Base-by-base conservation (phyloP, 2,888 invertebrate genomes). In the Stenolophus ochropezus region DNA sequence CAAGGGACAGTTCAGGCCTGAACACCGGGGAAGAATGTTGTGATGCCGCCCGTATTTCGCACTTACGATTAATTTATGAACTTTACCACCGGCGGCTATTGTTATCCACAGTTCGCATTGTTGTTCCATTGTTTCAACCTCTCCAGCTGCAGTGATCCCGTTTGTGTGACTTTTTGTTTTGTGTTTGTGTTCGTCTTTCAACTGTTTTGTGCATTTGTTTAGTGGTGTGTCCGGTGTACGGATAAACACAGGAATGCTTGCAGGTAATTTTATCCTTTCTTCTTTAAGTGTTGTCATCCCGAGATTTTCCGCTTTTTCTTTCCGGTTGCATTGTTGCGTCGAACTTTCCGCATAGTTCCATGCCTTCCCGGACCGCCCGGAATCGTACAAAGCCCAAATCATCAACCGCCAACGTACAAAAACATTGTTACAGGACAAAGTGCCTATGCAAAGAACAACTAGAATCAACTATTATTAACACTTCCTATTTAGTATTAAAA, bases 1-100 rank as follows among this genome's bases (percentile, higher is more conserved):
- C 88, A 88, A 87, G 88, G 88, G 88, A 88, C 89, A 89, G 89
- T 89, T 87, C 88, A 89, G 89, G 89, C 87, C 87, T 87, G 87
- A 88, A 88, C 87, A 86, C 86, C 88, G 88, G 87, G 87, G 87
- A 87, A 88, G 88, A 86, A 89, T 88, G 89, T 89, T 89, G 89
- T 88, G 87, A 87, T 87, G 87, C 86, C 86, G 87, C 86, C 87
- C 86, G 86, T 81, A 42, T 42, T 74, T 74, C 73, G 47, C 56
- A 56, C 58, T 79, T 74, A 58, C 81, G 78, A 71, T 71, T 71
- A 77, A 79, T 71, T 71, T 79, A 79, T 78, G 71, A 79, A 79
- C 74, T 74, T 81, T 81, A 23, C 51, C 42, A 25, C 18, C 73
- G 73, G 73, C 73, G 73, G 33, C 33, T 11, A 42, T 42, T 47